Conservation (phyloP, 2,113 vertebrate genomes). For the Pholis gunnellus region DNA sequence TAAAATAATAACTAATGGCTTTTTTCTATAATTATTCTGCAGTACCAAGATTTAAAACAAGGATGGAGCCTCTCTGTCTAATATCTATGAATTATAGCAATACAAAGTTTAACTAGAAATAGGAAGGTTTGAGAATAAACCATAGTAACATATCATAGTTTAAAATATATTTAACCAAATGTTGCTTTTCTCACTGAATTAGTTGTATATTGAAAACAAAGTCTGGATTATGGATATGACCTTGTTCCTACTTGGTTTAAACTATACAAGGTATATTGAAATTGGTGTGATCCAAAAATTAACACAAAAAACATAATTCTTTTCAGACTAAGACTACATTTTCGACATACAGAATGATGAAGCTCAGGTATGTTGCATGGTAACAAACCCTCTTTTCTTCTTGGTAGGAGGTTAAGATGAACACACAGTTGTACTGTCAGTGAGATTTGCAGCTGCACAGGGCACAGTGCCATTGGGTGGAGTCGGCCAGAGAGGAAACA, state of each 20-base stretch:
- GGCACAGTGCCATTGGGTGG: constrained; percentile 81
- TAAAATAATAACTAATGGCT: too few species aligned
- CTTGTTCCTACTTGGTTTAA: too few species aligned
- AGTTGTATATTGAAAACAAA: background rate
- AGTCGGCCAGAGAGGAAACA: constrained; percentile 73
- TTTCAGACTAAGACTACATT: background rate
- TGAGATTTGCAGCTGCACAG: constrained; percentile 70
- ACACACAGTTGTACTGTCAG: constrained; percentile 58
- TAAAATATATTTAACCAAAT: background rate
- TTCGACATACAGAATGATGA: background rate
- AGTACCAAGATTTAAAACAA: too few species aligned
- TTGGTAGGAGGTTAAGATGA: background rate
- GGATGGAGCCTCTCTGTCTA: too few species aligned
- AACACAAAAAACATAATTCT: background rate
- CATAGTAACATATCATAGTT: too few species aligned
- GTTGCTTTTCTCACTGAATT: background rate
- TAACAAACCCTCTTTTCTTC: background rate
- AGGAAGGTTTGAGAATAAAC: too few species aligned
- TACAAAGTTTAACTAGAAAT: too few species aligned
- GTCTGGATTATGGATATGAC: background rate
- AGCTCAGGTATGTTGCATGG: background rate
- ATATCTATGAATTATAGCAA: too few species aligned
- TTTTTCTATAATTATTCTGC: too few species aligned
- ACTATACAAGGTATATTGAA: background rate
- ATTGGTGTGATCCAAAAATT: background rate